phyloP scores from a whole-genome alignment of 1,140 invertebrate genomes.

The Pentalonia nigronervosa region DNA sequence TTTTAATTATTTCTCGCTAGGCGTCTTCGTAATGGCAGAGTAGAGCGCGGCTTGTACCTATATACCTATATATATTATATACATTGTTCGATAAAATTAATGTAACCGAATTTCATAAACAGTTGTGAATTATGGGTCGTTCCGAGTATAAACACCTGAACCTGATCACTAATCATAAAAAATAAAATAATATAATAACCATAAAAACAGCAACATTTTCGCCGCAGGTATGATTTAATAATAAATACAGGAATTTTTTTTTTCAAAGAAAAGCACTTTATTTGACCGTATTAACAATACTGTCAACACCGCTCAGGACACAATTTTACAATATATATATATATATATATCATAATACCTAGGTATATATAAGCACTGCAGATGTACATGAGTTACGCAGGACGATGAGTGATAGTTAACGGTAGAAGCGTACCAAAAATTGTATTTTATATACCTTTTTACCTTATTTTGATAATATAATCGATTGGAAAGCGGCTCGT shows the following conservation, averaged over 20 bases:
- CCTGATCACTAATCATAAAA: constrained; percentile 26
- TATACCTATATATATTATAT: background rate
- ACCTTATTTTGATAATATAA: background rate
- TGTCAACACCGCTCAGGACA: background rate
- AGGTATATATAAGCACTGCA: no score
- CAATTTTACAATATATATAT: background rate
- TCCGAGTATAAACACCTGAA: constrained; percentile 23
- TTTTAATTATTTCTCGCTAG: constrained; percentile 18
- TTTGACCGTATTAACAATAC: background rate
- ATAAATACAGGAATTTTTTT: background rate
- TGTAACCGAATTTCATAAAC: constrained; percentile 46
- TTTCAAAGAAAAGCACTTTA: background rate
- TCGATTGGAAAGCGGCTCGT: background rate
- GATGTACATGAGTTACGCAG: background rate
- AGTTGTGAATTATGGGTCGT: background rate
- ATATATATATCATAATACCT: background rate
- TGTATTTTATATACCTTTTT: background rate
- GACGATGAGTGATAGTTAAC: background rate
- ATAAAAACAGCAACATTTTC: background rate
- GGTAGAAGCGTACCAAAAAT: no score
- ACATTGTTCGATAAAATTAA: constrained; percentile 38
- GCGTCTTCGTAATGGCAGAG: background rate
- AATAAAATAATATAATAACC: background rate
- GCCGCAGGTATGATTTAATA: background rate
- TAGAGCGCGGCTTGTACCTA: background rate